phyloP scores from a whole-genome alignment of 2,113 vertebrate species.

The Eubucco bourcierii region DNA sequence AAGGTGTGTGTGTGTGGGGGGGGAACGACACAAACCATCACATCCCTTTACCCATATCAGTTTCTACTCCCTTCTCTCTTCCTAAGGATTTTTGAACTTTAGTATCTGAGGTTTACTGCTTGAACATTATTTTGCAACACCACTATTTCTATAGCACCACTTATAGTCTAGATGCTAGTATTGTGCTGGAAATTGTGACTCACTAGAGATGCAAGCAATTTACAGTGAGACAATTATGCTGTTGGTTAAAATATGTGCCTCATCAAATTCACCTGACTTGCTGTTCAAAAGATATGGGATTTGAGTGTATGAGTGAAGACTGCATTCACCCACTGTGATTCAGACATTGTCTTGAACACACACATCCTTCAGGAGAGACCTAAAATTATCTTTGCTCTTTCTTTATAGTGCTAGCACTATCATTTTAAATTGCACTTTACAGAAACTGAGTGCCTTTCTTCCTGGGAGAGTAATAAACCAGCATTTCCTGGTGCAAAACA shows the following conservation, averaged over 20 bases:
- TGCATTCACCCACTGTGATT: not conserved
- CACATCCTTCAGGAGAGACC: not conserved
- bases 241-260: not conserved
- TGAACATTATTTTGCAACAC: not conserved
- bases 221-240: not conserved
- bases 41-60: too few species aligned
- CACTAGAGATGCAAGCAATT: not conserved
- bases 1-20: too few species aligned
- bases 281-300: not conserved
- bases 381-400: not conserved
- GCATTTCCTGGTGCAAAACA: not conserved
- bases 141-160: not conserved
- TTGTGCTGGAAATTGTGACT: not conserved
- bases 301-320: not conserved
- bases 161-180: not conserved
- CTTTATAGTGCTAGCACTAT: not conserved
- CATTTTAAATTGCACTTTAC: not conserved
- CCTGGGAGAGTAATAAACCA: not conserved
- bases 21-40: too few species aligned
- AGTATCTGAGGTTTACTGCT: fast-evolving
- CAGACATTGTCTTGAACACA: not conserved
- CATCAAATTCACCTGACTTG: not conserved
- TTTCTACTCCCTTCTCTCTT: not conserved
- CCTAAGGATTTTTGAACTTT: not conserved
- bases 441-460: not conserved